Evolutionary conservation across 1,140 invertebrate genomes (phyloP).

Genomic region (Aplysia californica): DNA sequence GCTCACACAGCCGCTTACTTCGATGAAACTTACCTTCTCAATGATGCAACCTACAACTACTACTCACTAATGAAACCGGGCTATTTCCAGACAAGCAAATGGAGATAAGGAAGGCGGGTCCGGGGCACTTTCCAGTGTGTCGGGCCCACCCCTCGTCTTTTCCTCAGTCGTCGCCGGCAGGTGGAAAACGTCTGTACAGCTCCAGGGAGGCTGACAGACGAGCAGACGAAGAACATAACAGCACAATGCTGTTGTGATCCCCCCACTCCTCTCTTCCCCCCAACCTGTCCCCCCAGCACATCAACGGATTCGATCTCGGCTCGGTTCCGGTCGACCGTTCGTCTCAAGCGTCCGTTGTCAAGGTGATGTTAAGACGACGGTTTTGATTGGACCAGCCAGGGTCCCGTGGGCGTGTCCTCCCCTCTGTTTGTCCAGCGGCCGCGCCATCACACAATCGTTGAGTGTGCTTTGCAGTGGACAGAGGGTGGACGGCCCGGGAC

Average conservation of each 20-base stretch:
- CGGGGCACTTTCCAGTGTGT: not conserved
- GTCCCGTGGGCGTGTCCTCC: not conserved
- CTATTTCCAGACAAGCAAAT: too few relatives aligned
- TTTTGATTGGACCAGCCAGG: not conserved
- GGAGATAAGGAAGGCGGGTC: not conserved
- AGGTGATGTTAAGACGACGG: not conserved
- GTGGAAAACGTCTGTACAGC: not conserved
- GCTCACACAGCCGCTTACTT: not conserved
- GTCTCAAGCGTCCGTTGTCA: not conserved
- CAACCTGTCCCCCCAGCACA: not conserved
- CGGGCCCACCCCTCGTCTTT: conserved; percentile 8
- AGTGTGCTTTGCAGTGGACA: conserved; percentile 18
- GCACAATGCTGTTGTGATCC: not conserved
- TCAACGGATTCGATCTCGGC: not conserved
- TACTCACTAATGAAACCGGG: too few relatives aligned
- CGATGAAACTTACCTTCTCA: not conserved
- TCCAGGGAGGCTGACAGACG: not conserved
- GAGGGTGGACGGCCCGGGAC: not conserved
- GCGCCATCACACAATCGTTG: conserved; percentile 19
- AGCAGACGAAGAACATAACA: too few relatives aligned
- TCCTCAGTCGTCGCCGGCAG: not conserved
- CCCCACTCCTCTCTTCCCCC: not conserved
- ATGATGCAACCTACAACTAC: too few relatives aligned
- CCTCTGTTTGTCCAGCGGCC: conserved; percentile 10
- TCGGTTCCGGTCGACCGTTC: not conserved